Conservation (phyloP, 2,797 vertebrate species). For the Somateria mollissima region DNA sequence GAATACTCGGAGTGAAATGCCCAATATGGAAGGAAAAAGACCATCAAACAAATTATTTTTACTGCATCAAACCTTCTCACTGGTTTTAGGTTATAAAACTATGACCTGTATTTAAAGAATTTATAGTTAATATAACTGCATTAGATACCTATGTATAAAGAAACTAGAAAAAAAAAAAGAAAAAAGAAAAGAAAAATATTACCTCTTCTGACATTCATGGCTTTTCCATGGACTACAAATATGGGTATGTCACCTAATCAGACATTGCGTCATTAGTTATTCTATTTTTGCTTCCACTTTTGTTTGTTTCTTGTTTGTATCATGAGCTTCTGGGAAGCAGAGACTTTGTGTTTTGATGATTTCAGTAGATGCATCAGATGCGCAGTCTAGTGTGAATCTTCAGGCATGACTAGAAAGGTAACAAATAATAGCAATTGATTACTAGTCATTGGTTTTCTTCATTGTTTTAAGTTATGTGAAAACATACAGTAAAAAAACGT, state of each 20-base stretch:
- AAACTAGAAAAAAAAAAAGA: background rate
- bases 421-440: background rate
- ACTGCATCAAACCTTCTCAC: background rate
- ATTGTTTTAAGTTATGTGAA: background rate
- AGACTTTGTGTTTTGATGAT: background rate
- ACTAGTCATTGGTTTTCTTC: background rate
- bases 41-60: background rate
- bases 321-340: background rate
- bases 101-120: background rate
- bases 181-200: background rate
- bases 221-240: background rate
- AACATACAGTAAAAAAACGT: background rate
- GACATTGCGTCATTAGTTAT: background rate
- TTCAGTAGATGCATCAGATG: background rate
- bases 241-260: background rate
- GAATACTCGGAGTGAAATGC: conserved; percentile 14
- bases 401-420: background rate
- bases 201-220: background rate
- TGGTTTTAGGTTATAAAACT: background rate
- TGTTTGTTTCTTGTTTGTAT: background rate
- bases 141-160: background rate
- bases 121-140: background rate
- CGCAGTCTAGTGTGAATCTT: background rate
- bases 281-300: background rate
- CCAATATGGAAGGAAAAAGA: background rate